Evolutionary conservation across 2,113 vertebrate genomes (phyloP).

Genomic region (Pimephales promelas): DNA sequence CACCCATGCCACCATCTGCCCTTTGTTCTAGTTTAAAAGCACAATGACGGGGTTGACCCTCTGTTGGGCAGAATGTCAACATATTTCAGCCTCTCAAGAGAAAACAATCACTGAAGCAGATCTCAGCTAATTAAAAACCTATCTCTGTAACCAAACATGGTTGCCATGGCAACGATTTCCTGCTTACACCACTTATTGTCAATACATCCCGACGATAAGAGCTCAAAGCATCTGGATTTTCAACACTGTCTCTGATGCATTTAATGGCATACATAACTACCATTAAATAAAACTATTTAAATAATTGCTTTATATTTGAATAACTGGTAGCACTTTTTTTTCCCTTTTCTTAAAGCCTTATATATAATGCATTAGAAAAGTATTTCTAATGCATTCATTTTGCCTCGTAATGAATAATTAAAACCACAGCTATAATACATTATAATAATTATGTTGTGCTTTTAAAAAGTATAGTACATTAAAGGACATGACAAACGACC

Average conservation of each 20-base stretch:
- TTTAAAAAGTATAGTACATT: no score
- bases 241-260: background rate
- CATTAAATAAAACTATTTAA: background rate
- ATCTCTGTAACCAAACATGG: constrained; percentile 61
- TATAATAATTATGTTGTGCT: no score
- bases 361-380: no score
- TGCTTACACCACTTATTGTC: constrained; percentile 58
- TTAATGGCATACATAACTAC: no score
- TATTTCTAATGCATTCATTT: no score
- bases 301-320: background rate
- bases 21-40: constrained; percentile 35
- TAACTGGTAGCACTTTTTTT: no score
- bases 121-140: constrained; percentile 61
- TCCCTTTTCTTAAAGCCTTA: no score
- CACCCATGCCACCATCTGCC: constrained; percentile 7
- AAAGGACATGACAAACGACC: no score
- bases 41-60: constrained; percentile 44
- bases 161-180: constrained; percentile 55
- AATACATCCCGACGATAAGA: constrained; percentile 42
- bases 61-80: constrained; percentile 48
- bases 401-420: no score
- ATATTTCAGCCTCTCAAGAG: constrained; percentile 56
- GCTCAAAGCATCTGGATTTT: constrained; percentile 20
- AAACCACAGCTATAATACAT: no score
- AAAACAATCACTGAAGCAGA: constrained; percentile 53